Evolutionary conservation across 2,113 vertebrate species (phyloP), one percentile per base, ranked within the genome.

Genomic region (Galeopterus variegatus): DNA sequence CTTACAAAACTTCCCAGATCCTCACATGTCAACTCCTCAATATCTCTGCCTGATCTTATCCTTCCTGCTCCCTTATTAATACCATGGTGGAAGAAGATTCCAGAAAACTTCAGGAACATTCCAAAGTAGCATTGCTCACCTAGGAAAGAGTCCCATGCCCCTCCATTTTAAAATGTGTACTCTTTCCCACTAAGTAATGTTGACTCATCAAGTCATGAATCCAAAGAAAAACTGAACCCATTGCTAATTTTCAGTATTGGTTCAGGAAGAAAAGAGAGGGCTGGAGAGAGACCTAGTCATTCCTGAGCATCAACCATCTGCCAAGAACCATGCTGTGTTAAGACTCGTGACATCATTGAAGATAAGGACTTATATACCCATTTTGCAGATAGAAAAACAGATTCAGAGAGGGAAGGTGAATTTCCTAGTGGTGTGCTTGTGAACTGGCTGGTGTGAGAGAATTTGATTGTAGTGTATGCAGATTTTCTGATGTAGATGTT

Each of bases 391-490:
- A 28, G 50, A 50, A 10, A 82, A 67, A 12, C 14, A 33, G 69
- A 6, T 45, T 41, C 41, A 41, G 64, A 26, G 26, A 41, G 14
- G 67, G n/a, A 3, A 62, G 36, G 19, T 23, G n/a, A 54, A 33
- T 69, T 36, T 67, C 4, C 26, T 6, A 0, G 62, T 0, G 1
- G 33, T 3, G 10, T 23, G 23, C 67, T 69, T 26, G 23, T n/a
- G 13, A 12, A 0, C 50, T 4, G 65, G 21, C 8, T 41, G 17
- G 14, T 21, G n/a, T 6, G 11, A 67, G 65, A 58, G 65, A 48
- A n/a, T 41, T 41, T 2, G 36, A 14, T 31, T 81, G 60, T 4
- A 8, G 41, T 0, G 23, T 3, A 23, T n/a, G 73, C 17, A 26
- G 36, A 23, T 41, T 19, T 62, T 56, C 60, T 24, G 4, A 54